Evolutionary conservation across 64 coral and sea anemone genomes (phyloP), one percentile per base, ranked within the genome.

Genomic region (Stichodactyla helianthus): DNA sequence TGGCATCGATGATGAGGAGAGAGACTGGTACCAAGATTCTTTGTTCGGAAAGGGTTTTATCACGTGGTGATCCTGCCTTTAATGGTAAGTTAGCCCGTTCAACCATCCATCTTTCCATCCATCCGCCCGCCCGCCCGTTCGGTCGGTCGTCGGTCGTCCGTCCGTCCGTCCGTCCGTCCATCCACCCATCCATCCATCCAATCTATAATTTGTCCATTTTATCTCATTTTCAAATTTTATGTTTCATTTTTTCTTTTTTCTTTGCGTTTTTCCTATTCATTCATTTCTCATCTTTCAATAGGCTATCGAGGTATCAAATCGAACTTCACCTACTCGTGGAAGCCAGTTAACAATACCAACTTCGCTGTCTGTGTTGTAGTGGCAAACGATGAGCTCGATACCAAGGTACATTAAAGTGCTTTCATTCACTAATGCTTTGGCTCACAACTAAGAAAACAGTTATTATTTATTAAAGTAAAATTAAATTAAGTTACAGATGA

Each of bases 281-380:
- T 58, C 7, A 3, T 9, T 54, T 51, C 18, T 55, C 55, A 50
- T 64, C 3, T 71, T 79, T 20, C 10, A 10, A 8, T 52, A 94
- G 93, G 93, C 5, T 95, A 95, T 58, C 82, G 93, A 54, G 89
- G 93, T 17, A 89, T 95, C 2, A 95, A 86, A 5, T 62, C 93
- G 6, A 50, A 90, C 15, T 95, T 95, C 57, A 95, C 93, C 8
- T 95, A 95, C 77, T 88, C 93, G 0, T 95, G 93, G 93, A 91
- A 84, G 52, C 93, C 93, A 14, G 90, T 95, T 2, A 95, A 95
- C 86, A 95, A 91, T 71, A 95, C 93, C 14, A 85, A 84, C 31
- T 95, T 95, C 58, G 93, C 89, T 22, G 93, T 95, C 20, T 95
- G 93, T 14, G 89, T 91, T 16, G 93, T 95, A 9, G 77, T 95